Percentiles rank a stretch among this genome's conserved stretches.
phyloP scores from a whole-genome alignment of 2,797 vertebrate species.

The Hemibagrus guttatus region DNA sequence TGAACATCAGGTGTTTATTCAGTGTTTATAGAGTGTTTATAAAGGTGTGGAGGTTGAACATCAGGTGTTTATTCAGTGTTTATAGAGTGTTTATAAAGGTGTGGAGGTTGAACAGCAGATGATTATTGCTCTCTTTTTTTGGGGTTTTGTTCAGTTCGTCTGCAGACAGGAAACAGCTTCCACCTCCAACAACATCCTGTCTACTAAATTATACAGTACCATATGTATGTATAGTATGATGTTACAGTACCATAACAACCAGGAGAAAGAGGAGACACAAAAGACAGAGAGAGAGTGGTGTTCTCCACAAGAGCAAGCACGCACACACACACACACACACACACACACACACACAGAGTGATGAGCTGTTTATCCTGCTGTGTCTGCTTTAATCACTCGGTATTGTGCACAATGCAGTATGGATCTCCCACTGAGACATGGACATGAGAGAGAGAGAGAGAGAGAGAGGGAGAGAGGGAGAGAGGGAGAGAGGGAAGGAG shows the following conservation, averaged over 20 bases:
- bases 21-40: background rate
- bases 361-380: background rate
- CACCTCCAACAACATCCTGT: constrained; percentile 33
- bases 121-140: no score
- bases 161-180: constrained; percentile 9
- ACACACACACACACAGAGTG: background rate
- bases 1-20: no score
- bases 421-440: no score
- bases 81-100: background rate
- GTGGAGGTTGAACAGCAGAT: no score
- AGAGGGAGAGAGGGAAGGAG: background rate
- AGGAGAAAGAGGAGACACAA: background rate
- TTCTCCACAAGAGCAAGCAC: background rate
- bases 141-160: background rate
- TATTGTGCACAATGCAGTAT: no score
- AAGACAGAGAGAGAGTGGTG: no score
- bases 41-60: background rate
- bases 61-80: no score
- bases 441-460: background rate
- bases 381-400: no score
- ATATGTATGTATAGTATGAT: no score
- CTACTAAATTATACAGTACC: constrained; percentile 22
- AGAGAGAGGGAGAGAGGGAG: background rate
- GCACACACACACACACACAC: constrained; percentile 7
- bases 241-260: background rate